These are phyloP conservation scores for Elegia similella DNA, from an alignment of 2,888 invertebrate species.

Conservation along the genomic window DNA sequence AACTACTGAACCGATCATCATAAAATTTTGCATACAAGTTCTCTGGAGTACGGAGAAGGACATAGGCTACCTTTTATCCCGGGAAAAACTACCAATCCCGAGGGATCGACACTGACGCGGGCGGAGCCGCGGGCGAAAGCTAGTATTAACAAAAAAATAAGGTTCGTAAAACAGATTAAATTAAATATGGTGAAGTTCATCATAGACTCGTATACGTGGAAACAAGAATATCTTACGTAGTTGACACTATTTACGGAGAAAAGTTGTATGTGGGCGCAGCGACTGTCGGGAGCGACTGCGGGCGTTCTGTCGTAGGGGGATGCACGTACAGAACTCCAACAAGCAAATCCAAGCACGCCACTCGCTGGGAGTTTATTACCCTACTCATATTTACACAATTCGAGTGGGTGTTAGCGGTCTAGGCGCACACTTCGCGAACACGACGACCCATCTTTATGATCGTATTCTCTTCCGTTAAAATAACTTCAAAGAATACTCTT, in stretches of 20 bases:
- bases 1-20: no score
- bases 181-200: no score
- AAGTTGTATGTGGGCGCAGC: slow-evolving; percentile 56
- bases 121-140: no score
- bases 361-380: slow-evolving; percentile 71
- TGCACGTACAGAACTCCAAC: slow-evolving; percentile 69
- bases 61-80: no score
- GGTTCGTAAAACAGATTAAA: no score
- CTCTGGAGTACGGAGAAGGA: no score
- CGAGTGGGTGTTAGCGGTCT: slow-evolving; percentile 64
- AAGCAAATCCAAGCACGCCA: slow-evolving; percentile 68
- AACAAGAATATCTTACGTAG: slow-evolving; percentile 52
- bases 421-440: slow-evolving; percentile 32
- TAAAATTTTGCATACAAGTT: no score
- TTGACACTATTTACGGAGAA: slow-evolving; percentile 51
- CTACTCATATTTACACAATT: slow-evolving; percentile 76
- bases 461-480: background rate
- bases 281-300: slow-evolving; percentile 34
- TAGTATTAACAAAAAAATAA: no score
- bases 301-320: slow-evolving; percentile 42
- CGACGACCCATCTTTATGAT: slow-evolving; percentile 1
- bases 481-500: background rate
- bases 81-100: no score
- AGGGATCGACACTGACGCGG: no score
- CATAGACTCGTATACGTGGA: no score